Percentiles rank a stretch among this genome's conserved stretches.
phyloP scores from a whole-genome alignment of 2,797 vertebrate species.

The Fundulus diaphanus region DNA sequence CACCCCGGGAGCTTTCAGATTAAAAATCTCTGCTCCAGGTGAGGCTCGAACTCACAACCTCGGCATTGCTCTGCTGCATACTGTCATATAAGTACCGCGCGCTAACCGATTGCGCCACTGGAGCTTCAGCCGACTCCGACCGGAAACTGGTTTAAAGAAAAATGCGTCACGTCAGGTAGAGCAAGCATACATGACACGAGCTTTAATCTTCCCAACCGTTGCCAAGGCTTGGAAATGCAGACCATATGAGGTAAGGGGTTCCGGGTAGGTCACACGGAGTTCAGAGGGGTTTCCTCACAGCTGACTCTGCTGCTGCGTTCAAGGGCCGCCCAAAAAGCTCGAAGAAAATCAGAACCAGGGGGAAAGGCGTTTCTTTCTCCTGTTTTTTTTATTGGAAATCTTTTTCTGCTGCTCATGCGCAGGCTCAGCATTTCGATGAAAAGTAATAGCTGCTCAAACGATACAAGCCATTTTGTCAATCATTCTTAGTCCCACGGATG shows the following conservation, averaged over 20 bases:
- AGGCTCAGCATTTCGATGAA: no score
- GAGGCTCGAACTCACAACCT: conserved; percentile 99
- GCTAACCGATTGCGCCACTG: conserved; percentile 99
- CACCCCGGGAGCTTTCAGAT: no score
- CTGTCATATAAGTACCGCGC: conserved; percentile 99
- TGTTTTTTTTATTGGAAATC: no score
- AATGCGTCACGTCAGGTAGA: accelerated
- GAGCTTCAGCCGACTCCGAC: conserved; percentile 64
- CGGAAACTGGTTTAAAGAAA: conserved; percentile 36
- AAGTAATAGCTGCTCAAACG: no score
- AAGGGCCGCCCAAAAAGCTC: conserved; percentile 19
- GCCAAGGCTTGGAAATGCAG: not conserved
- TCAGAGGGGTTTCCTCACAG: not conserved
- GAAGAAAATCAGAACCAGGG: not conserved
- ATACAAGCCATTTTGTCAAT: no score
- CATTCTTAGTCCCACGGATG: no score
- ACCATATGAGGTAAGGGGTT: not conserved
- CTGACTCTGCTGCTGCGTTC: conserved; percentile 45
- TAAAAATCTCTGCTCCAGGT: conserved; percentile 94
- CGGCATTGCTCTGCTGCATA: conserved; percentile 95
- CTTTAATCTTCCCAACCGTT: not conserved
- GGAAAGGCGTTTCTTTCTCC: not conserved
- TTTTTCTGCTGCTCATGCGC: no score
- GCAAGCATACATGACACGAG: accelerated
- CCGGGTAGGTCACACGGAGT: not conserved